These are phyloP conservation scores for Tenrec ecaudatus DNA, from an alignment of 2,113 vertebrate species.

Conservation along the genomic window DNA sequence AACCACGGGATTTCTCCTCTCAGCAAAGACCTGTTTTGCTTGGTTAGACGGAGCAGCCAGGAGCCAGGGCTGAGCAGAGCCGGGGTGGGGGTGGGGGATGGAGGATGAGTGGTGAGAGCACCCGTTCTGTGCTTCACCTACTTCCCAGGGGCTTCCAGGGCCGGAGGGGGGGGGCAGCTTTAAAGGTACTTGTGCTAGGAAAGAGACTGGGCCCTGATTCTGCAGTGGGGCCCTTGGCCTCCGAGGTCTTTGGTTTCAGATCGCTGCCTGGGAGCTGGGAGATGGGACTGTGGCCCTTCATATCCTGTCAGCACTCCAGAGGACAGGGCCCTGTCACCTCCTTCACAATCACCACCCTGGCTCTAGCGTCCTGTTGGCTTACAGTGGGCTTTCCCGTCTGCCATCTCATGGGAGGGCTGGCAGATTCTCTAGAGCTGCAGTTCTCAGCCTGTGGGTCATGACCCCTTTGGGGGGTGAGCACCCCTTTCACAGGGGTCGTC, in stretches of 20 bases:
- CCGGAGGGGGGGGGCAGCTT: not conserved
- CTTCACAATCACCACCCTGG: not conserved
- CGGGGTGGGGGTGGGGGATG: no score
- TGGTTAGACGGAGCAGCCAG: not conserved
- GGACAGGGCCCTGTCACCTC: not conserved
- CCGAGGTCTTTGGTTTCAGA: not conserved
- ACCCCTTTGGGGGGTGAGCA: not conserved
- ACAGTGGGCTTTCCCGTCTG: not conserved
- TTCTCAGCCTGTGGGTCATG: no score
- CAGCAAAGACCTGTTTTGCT: conserved; percentile 26
- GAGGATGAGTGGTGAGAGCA: not conserved
- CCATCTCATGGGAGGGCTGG: not conserved
- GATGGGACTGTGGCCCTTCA: not conserved
- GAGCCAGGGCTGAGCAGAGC: not conserved
- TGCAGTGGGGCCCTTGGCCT: not conserved
- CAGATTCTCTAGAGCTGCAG: not conserved
- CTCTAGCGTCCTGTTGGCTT: not conserved
- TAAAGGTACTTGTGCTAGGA: not conserved
- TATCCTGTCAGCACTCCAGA: not conserved
- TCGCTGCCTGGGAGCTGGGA: not conserved
- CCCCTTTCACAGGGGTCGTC: not conserved
- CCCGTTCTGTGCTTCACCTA: not conserved
- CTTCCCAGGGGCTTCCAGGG: not conserved
- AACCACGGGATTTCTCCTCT: not conserved
- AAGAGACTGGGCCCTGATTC: not conserved